Evolutionary conservation across 2,113 vertebrate species (phyloP), one percentile per base, ranked within the genome.

Genomic region (Chelonoidis abingdonii): DNA sequence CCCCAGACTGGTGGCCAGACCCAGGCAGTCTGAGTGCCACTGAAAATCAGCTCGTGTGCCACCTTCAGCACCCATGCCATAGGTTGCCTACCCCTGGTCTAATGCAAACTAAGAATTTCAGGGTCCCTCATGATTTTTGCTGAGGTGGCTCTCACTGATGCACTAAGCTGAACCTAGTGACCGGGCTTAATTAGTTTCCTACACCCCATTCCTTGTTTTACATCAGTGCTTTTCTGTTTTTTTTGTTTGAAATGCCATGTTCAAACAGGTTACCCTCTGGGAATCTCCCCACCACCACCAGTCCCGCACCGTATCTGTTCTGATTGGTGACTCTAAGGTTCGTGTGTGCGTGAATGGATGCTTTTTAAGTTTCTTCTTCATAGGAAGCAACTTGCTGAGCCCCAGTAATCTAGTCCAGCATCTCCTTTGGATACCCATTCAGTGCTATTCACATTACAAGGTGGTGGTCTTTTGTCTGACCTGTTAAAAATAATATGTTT

Each of bases 321-420:
- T 0, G 1, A 5, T 14, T 57, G 57, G 81, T 78, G 12, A 14
- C 76, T 54, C 14, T 56, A 44, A 38, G 53, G 49, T 17, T 0
- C 0, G 1, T 38, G 44, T 0, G 2, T 14, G 29, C 12, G 3
- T 31, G 41, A 22, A 3, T 1, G 2, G n/a, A 84, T 84, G 89
- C 11, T 1, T 69, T 80, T 88, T 76, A 7, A 13, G 7, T 31
- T 86, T 21, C 8, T 92, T 12, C 62, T 54, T 0, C 0, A 5
- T 12, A 17, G 9, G 44, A 47, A 57, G 50, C 56, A 7, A 44
- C 6, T 78, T 1, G 5, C 2, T 5, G 88, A 85, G 79, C 59
- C 47, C 12, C 17, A 29, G 57, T 49, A 78, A 22, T 59, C 47
- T 53, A 44, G 69, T 54, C 47, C 90, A 76, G 24, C 83, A 31